Evolutionary conservation across 92 coral and sea anemone species (phyloP), one percentile per base, ranked within the genome.

Genomic region (Palythoa grandis): DNA sequence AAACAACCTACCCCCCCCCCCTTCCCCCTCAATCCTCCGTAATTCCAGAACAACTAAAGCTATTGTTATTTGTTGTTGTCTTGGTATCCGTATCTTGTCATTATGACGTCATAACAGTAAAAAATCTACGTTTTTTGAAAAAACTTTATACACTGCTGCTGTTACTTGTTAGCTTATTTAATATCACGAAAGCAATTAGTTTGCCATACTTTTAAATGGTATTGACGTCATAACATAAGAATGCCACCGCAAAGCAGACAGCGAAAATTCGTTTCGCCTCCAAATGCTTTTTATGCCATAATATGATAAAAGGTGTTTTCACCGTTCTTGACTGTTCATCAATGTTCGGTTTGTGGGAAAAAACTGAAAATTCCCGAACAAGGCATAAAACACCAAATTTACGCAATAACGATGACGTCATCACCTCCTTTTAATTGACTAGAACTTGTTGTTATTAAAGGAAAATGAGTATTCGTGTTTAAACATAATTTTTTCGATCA

Each of bases 391-490:
- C 72, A 69, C 73, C 38, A n/a, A 69, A n/a, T 69, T 69, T 69
- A 70, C 40, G 19, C 74, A 70, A 70, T 70, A 70, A 70, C 43
- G 74, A 70, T 70, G 74, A 70, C 74, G 74, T 70, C 13, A 70
- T 70, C 40, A 70, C 74, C 12, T 70, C n/a, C 39, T 70, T 70
- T 70, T 70, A 3, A 70, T 16, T 20, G 13, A 24, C 25, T 70
- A 24, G 39, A 70, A 70, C 48, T 5, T 57, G 0, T 13, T 57
- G 63, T 57, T 57, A 57, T 70, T 70, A 29, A 70, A 70, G 74
- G 13, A 70, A 70, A 70, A 35, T 2, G 50, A 70, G 74, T 70
- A 70, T 24, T 70, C 74, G 17, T 70, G 74, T 70, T 70, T 70
- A 70, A 70, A 70, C 25, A 25, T 29, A 70, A 70, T 70, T 0